phyloP scores from a whole-genome alignment of 1,140 invertebrate species.

The Trachymyrmex septentrionalis region DNA sequence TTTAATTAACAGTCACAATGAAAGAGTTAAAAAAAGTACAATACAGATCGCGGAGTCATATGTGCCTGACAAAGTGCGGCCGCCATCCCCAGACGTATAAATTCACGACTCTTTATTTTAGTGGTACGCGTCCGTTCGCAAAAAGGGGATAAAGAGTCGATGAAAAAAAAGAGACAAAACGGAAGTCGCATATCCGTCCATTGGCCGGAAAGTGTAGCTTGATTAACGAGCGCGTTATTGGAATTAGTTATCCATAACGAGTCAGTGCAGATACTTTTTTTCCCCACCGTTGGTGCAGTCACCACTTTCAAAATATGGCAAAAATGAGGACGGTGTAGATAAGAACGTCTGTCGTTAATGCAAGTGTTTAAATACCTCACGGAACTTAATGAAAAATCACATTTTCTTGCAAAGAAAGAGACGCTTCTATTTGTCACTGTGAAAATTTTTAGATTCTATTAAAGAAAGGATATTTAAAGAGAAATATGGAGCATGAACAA shows the following conservation, averaged over 20 bases:
- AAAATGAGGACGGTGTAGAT: conserved; percentile 35
- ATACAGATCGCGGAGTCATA: conserved; percentile 61
- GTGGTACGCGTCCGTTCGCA: conserved; percentile 27
- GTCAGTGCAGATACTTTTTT: conserved; percentile 64
- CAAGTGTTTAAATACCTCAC: conserved; percentile 4
- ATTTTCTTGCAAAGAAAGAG: not conserved
- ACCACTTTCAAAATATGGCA: conserved; percentile 41
- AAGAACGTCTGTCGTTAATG: conserved; percentile 29
- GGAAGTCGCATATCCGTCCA: conserved; percentile 63
- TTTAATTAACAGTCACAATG: conserved; percentile 49
- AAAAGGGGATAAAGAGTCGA: conserved; percentile 37
- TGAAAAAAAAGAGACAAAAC: conserved; percentile 35
- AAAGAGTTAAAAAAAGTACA: conserved; percentile 33
- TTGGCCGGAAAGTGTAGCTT: conserved; percentile 71
- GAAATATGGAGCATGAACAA: not conserved
- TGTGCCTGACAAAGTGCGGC: conserved; percentile 58
- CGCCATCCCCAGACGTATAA: conserved; percentile 61
- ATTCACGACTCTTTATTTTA: conserved; percentile 50
- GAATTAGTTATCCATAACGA: conserved; percentile 74
- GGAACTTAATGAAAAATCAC: not conserved
- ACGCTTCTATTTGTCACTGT: not conserved
- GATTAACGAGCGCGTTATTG: conserved; percentile 79
- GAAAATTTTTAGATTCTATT: conserved; percentile 20
- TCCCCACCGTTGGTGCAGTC: not conserved
- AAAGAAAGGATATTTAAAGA: not conserved